Evolutionary conservation across 1,140 invertebrate species (phyloP).

Genomic region (Lepidotrigona ventralis): DNA sequence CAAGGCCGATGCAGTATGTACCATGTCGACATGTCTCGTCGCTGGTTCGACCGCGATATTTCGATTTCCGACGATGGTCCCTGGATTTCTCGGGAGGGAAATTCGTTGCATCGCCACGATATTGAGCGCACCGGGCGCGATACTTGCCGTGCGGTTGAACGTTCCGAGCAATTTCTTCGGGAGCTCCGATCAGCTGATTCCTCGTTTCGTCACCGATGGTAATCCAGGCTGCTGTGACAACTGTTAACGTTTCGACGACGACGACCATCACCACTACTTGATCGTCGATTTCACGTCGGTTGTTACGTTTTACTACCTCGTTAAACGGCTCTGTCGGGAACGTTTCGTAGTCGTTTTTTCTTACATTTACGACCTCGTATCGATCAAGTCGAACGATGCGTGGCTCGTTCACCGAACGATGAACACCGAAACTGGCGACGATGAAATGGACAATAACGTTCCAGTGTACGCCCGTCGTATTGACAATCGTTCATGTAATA

Average conservation of each 20-base stretch:
- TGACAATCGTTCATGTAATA: not conserved
- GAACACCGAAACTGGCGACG: constrained; percentile 36
- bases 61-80: not conserved
- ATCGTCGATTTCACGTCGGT: not conserved
- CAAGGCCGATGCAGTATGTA: constrained; percentile 58
- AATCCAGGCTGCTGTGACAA: not conserved
- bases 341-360: not conserved
- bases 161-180: not conserved
- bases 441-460: constrained; percentile 43
- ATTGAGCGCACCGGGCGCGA: not conserved
- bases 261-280: not conserved
- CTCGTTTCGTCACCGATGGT: not conserved
- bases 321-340: too few species aligned
- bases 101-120: not conserved
- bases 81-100: too few species aligned
- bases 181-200: constrained; percentile 23
- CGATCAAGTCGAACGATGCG: constrained; percentile 12
- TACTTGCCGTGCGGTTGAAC: not conserved
- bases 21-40: constrained; percentile 5
- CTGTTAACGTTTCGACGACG: not conserved
- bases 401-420: not conserved
- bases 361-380: not conserved
- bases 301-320: too few species aligned
- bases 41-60: not conserved
- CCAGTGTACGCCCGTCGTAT: not conserved